phyloP scores from a whole-genome alignment of 2,888 invertebrate species.

The Rotaria socialis region DNA sequence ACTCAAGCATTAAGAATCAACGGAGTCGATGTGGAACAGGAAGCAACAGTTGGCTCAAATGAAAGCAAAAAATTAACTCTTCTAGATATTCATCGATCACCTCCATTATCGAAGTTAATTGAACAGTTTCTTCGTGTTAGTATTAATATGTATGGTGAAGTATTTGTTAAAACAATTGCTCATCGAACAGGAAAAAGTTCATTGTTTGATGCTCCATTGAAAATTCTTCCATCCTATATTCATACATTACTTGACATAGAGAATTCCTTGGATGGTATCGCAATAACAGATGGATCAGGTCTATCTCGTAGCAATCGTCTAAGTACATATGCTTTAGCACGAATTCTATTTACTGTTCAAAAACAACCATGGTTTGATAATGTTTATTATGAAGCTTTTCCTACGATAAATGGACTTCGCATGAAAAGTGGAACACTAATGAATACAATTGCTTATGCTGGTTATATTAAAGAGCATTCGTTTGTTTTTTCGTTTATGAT shows the following conservation, averaged over 20 bases:
- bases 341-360: background rate
- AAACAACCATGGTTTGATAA: background rate
- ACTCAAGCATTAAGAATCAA: background rate
- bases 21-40: background rate
- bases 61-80: background rate
- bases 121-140: background rate
- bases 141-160: constrained; percentile 14
- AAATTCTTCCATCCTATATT: background rate
- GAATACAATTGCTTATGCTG: background rate
- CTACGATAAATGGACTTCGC: background rate
- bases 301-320: background rate
- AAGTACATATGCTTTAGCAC: background rate
- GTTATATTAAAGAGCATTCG: background rate
- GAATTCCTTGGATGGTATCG: background rate
- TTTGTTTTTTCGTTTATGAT: background rate
- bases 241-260: background rate
- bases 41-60: background rate
- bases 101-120: background rate
- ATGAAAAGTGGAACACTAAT: background rate
- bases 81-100: background rate
- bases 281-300: background rate
- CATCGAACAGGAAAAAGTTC: background rate
- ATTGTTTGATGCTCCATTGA: background rate
- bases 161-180: background rate
- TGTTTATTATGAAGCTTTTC: background rate